Evolutionary conservation across 2,888 invertebrate genomes (phyloP).

Genomic region (Hemaris fuciformis): DNA sequence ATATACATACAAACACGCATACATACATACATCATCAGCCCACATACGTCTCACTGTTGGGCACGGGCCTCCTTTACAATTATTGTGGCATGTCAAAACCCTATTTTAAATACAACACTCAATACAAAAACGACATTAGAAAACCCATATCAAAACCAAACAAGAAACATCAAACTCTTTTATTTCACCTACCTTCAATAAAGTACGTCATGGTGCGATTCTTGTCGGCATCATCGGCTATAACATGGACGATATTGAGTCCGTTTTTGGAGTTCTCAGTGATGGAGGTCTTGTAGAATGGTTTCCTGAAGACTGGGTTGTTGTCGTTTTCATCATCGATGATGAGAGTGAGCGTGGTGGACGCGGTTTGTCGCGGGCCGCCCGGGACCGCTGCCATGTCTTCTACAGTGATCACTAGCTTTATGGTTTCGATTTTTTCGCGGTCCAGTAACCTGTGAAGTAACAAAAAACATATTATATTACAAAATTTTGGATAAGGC

Average conservation of each 20-base stretch:
- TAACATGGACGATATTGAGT: slow-evolving; percentile 87
- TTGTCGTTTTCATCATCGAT: slow-evolving; percentile 95
- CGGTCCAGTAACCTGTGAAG: slow-evolving; percentile 86
- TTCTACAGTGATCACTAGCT: slow-evolving; percentile 88
- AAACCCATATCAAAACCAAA: too few relatives aligned
- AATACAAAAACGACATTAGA: too few relatives aligned
- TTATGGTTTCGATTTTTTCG: slow-evolving; percentile 90
- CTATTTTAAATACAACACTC: too few relatives aligned
- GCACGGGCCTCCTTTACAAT: too few relatives aligned
- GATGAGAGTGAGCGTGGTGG: slow-evolving; percentile 86
- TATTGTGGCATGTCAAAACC: too few relatives aligned
- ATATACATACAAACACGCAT: too few relatives aligned
- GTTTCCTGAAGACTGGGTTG: slow-evolving; percentile 90
- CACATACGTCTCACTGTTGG: too few relatives aligned
- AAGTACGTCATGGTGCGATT: slow-evolving; percentile 91
- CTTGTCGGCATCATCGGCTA: slow-evolving; percentile 93
- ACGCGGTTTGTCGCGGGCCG: slow-evolving; percentile 85
- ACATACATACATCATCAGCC: too few relatives aligned
- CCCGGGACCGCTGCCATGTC: slow-evolving; percentile 91
- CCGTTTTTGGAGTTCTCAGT: slow-evolving; percentile 95
- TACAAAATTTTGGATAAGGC: too few relatives aligned
- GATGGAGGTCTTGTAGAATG: slow-evolving; percentile 89
- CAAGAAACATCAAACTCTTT: too few relatives aligned
- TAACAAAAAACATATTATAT: background rate
- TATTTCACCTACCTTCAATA: slow-evolving; percentile 83